A percentile compares a stretch with the other conserved stretches of the same genome.
These are phyloP conservation scores for Cyrtorhinus lividipennis DNA, from an alignment of 1,140 invertebrate genomes.

Conservation along the genomic window DNA sequence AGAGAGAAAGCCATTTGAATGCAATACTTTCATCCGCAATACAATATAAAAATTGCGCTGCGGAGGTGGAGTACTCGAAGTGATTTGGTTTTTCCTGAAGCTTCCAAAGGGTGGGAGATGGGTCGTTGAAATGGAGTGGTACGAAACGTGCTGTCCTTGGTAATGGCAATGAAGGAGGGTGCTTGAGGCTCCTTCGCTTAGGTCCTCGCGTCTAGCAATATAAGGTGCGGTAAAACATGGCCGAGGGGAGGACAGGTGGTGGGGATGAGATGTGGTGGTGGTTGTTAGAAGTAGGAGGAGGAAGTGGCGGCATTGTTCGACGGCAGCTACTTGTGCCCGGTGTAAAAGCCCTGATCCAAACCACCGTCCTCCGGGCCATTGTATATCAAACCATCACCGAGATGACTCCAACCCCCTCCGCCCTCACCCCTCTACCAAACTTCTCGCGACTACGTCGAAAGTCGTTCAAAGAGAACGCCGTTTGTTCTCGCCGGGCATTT, in stretches of 20 bases:
- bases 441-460: background rate
- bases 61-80: background rate
- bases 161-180: background rate
- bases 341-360: background rate
- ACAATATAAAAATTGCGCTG: background rate
- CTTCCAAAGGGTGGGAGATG: background rate
- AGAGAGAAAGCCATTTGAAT: background rate
- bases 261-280: background rate
- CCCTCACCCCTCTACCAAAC: too few relatives aligned
- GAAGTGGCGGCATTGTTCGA: slow-evolving; percentile 6
- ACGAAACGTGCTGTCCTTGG: slow-evolving; percentile 5
- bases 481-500: background rate
- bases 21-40: slow-evolving; percentile 1
- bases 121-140: slow-evolving; percentile 8
- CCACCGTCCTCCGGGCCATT: background rate
- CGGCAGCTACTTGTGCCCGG: slow-evolving; percentile 17
- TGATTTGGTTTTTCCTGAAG: background rate
- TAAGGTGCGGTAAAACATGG: too few relatives aligned
- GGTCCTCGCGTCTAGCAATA: slow-evolving; percentile 2
- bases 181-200: slow-evolving; percentile 6
- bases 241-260: too few relatives aligned
- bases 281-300: too few relatives aligned
- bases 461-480: background rate
- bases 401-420: too few relatives aligned
- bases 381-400: slow-evolving; percentile 1